phyloP scores from a whole-genome alignment of 2,797 vertebrate species.

The Cossypha niveicapilla region DNA sequence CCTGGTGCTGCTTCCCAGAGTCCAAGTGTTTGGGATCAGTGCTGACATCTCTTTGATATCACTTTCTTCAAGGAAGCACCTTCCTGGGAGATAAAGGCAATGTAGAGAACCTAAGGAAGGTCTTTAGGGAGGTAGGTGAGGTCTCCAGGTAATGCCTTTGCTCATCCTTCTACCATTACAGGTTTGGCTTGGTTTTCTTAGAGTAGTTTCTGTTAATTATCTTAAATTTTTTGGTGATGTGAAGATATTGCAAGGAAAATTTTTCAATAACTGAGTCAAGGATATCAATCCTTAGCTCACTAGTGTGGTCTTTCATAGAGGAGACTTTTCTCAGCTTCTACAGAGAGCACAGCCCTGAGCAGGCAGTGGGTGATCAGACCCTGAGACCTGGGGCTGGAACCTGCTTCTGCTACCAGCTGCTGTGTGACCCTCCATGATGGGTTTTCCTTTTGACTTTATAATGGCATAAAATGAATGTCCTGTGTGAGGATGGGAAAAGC shows the following conservation, averaged over 20 bases:
- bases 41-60: background rate
- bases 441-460: background rate
- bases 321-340: background rate
- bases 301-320: background rate
- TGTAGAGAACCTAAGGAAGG: background rate
- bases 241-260: background rate
- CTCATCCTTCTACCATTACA: background rate
- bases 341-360: background rate
- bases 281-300: background rate
- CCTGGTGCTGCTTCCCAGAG: background rate
- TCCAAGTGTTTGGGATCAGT: background rate
- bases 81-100: background rate
- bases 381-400: background rate
- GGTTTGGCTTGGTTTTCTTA: background rate
- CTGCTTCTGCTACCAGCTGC: background rate
- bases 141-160: background rate
- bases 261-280: background rate
- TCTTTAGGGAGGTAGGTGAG: background rate
- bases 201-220: background rate
- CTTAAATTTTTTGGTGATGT: background rate
- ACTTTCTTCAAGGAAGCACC: background rate
- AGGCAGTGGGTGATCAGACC: background rate
- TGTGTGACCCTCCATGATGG: rapidly evolving
- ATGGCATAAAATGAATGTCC: background rate
- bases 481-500: background rate